Evolutionary conservation across 1,140 invertebrate genomes (phyloP).

Genomic region (Ceratoteleas bidentatus): DNA sequence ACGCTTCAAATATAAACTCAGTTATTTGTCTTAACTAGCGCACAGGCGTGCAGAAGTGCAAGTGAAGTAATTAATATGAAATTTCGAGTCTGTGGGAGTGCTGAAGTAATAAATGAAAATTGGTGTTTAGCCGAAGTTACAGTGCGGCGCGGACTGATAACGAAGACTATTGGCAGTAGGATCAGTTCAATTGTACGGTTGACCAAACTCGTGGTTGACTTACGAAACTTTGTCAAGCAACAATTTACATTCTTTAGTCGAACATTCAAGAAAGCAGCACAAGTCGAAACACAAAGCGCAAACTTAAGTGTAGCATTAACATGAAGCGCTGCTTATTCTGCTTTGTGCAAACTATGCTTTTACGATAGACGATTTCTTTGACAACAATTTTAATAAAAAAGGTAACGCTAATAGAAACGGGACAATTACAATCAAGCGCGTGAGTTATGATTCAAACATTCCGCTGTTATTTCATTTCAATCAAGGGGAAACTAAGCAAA

Average conservation of each 20-base stretch:
- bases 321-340: no score
- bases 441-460: no score
- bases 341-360: no score
- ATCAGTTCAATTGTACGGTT: constrained; percentile 12
- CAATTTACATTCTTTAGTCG: constrained; percentile 10
- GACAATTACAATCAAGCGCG: no score
- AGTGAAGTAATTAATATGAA: constrained; percentile 11
- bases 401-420: no score
- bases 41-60: neutral
- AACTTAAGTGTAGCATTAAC: no score
- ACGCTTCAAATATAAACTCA: constrained; percentile 9
- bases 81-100: constrained; percentile 4
- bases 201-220: constrained; percentile 12
- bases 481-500: no score
- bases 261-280: neutral
- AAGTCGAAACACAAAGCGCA: no score
- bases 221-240: constrained; percentile 14
- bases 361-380: no score
- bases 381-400: no score
- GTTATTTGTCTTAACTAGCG: constrained; percentile 1
- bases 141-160: constrained; percentile 15
- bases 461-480: no score
- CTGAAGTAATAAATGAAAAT: constrained; percentile 22
- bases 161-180: constrained; percentile 11
- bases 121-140: constrained; percentile 25